Base-by-base conservation (phyloP, 2,113 vertebrate genomes). In the Turnix velox region DNA sequence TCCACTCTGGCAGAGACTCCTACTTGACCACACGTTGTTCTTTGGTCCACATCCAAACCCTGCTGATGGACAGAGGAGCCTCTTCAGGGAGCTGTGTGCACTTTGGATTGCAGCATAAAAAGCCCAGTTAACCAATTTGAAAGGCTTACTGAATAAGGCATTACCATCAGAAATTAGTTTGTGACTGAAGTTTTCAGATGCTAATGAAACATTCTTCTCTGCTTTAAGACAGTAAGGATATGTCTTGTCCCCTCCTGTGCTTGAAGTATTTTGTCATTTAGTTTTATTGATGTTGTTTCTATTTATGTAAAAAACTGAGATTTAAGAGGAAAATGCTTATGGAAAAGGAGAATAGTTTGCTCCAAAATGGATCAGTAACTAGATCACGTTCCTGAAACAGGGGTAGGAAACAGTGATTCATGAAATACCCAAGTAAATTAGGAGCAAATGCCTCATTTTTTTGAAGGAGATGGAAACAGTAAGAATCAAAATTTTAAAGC, bases 11-110 rank as follows among this genome's bases (percentile, higher is more conserved):
- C 71, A 90, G 40, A 88, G 45, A 2, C 2, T 65, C 22, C 55
- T 46, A 78, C 73, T 86, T 88, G 71, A 92, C 88, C 14, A 0
- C 80, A 77, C 6, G 5, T 67, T 87, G 51, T 55, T 90, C 62
- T 77, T 81, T 88, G 88, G 90, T 81, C 48, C 7, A 4, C 18
- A n/a, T 84, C 86, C 90, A 95, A 95, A 81, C 45, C 39, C 52
- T 3, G 5, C 40, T 72, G 79, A 92, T 39, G 52, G 80, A 86
- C 65, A 52, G 2, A 2, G 67, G 19, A 81, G 15, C 40, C 85
- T 74, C 73, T 86, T 43, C 1, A 0, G 49, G 63, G 61, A 94
- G 14, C 58, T 31, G 14, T 88, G 43, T 67, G 40, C 31, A 51
- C 83, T 71, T 55, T 78, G 63, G 51, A 72, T 63, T 5, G 6